Percentiles rank a stretch among this genome's conserved stretches.
phyloP scores from a whole-genome alignment of 2,888 invertebrate genomes.

The Hydrotaea cyrtoneurina region DNA sequence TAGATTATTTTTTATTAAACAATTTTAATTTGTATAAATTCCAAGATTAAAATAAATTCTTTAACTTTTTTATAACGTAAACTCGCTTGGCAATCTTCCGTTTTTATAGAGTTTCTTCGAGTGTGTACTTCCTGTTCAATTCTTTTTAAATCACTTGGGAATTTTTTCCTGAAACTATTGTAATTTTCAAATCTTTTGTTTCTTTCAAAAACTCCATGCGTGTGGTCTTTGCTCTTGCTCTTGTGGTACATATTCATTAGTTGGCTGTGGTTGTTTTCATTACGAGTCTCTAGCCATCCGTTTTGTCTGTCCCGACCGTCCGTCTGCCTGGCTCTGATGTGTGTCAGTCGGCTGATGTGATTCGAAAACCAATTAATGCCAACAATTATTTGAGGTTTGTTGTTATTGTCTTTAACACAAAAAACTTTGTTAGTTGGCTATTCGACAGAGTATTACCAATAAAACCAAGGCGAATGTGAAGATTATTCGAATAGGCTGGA shows the following conservation, averaged over 20 bases:
- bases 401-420: not conserved
- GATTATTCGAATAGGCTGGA: not conserved
- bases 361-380: slow-evolving; percentile 23
- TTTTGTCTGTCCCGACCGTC: not conserved
- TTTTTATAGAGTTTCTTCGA: no score
- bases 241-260: not conserved
- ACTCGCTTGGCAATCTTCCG: no score
- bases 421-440: slow-evolving; percentile 6
- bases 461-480: not conserved
- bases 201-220: not conserved
- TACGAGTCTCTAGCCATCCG: no score
- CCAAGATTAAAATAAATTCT: no score
- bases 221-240: slow-evolving; percentile 9
- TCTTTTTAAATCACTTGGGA: not conserved
- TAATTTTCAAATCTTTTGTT: not conserved
- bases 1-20: not conserved
- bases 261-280: not conserved
- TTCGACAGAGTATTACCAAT: not conserved
- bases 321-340: slow-evolving; percentile 1
- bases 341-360: slow-evolving; percentile 29
- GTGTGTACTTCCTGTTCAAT: no score
- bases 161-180: not conserved
- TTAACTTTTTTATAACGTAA: no score
- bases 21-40: no score
- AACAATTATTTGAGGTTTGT: not conserved